Evolutionary conservation across 1,140 invertebrate species (phyloP).

Genomic region (Rhagoletis pomonella): DNA sequence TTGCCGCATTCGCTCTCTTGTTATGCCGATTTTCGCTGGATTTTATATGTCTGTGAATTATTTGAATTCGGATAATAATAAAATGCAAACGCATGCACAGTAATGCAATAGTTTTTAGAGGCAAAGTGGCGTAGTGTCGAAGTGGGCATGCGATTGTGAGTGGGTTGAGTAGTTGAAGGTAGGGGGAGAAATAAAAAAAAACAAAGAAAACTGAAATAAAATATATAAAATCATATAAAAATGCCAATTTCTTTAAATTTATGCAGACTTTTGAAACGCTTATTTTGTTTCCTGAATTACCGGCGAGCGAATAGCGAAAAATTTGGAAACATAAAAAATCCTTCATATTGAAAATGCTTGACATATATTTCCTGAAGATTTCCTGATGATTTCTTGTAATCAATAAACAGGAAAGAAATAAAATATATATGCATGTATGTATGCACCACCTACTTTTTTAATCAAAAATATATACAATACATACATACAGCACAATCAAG

Average conservation of each 20-base stretch:
- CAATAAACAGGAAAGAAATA: not conserved
- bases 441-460: not conserved
- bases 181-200: too few relatives aligned
- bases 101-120: not conserved
- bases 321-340: not conserved
- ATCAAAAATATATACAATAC: not conserved
- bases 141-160: not conserved
- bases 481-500: not conserved
- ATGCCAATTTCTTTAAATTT: conserved; percentile 1
- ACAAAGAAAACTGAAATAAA: not conserved
- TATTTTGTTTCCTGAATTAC: not conserved
- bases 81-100: conserved; percentile 14
- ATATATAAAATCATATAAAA: not conserved
- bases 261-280: not conserved
- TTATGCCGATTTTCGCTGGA: not conserved
- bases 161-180: too few relatives aligned
- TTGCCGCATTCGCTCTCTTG: not conserved
- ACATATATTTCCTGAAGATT: not conserved
- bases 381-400: not conserved
- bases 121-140: not conserved
- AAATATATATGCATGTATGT: not conserved
- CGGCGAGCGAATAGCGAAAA: not conserved
- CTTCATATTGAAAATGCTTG: not conserved
- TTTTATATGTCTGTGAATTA: conserved; percentile 21
- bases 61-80: not conserved